A percentile compares a stretch with the other conserved stretches of the same genome.
phyloP scores from a whole-genome alignment of 1,140 invertebrate genomes.

The Drosophila obscura region DNA sequence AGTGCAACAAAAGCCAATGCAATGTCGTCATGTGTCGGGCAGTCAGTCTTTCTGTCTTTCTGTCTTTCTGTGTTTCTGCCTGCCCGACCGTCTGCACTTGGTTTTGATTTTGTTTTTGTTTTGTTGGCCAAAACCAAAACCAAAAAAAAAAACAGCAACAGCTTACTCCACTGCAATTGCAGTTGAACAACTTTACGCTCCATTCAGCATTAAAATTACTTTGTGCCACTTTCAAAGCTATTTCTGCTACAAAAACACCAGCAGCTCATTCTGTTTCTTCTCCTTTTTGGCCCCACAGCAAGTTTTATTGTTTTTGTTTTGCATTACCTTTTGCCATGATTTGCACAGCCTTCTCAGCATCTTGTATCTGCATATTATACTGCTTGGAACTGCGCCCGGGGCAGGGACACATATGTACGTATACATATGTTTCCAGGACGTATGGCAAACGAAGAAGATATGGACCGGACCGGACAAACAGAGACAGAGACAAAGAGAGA shows the following conservation, averaged over 20 bases:
- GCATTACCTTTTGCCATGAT: slow-evolving; percentile 10
- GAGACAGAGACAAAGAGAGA: too few relatives aligned
- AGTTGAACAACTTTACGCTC: slow-evolving; percentile 80
- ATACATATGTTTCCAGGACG: too few relatives aligned
- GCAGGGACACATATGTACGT: slow-evolving; percentile 11
- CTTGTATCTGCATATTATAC: slow-evolving; percentile 9
- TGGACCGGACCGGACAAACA: neutral
- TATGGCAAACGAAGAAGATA: too few relatives aligned
- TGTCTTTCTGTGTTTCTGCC: too few relatives aligned
- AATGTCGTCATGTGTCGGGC: neutral
- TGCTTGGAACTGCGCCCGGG: slow-evolving; percentile 14
- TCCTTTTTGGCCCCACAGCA: slow-evolving; percentile 28
- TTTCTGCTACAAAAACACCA: slow-evolving; percentile 43
- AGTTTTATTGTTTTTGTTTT: slow-evolving; percentile 39
- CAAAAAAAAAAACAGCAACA: slow-evolving; percentile 11
- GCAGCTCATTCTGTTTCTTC: slow-evolving; percentile 25
- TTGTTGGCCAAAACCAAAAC: slow-evolving; percentile 46
- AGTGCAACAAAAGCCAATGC: slow-evolving; percentile 16
- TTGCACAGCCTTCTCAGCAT: slow-evolving; percentile 25
- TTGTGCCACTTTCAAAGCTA: slow-evolving; percentile 77
- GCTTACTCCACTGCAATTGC: slow-evolving; percentile 64
- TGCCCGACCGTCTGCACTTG: slow-evolving; percentile 35
- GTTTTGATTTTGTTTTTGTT: slow-evolving; percentile 41
- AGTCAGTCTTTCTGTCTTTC: too few relatives aligned
- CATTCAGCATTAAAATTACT: slow-evolving; percentile 80